These are phyloP conservation scores for Drosophila sproati DNA, from an alignment of 1,140 invertebrate species.

Conservation along the genomic window DNA sequence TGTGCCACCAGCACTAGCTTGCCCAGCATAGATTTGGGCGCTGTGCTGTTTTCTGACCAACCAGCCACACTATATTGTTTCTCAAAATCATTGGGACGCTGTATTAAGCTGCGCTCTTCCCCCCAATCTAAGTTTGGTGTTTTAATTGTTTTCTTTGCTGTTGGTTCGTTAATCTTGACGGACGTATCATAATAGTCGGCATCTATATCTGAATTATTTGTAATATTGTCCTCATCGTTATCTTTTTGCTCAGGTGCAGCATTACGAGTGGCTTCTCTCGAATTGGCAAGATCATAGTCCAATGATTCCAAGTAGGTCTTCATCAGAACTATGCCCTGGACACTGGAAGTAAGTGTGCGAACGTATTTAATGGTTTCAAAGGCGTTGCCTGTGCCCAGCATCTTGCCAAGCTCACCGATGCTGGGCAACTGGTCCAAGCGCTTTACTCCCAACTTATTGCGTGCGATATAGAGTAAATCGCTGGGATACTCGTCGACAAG, in stretches of 20 bases:
- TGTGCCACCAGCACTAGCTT: constrained; percentile 46
- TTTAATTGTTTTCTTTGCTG: constrained; percentile 4
- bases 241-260: neutral
- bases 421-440: constrained; percentile 62
- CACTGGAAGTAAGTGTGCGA: constrained; percentile 55
- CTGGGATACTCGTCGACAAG: constrained; percentile 57
- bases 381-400: constrained; percentile 67
- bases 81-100: constrained; percentile 52
- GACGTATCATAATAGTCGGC: constrained; percentile 37
- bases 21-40: constrained; percentile 12
- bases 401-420: constrained; percentile 61
- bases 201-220: constrained; percentile 43
- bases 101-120: constrained; percentile 27
- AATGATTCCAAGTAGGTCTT: constrained; percentile 69
- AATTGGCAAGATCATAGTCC: constrained; percentile 58
- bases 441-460: constrained; percentile 65
- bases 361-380: constrained; percentile 74
- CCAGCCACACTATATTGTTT: constrained; percentile 46
- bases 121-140: neutral
- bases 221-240: constrained; percentile 46
- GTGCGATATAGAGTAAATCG: constrained; percentile 69
- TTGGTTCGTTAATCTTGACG: constrained; percentile 4
- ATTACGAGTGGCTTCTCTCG: constrained; percentile 1
- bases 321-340: constrained; percentile 67
- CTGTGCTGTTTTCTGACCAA: constrained; percentile 36